Base-by-base conservation (phyloP, 2,113 vertebrate genomes). In the Corythaixoides concolor region DNA sequence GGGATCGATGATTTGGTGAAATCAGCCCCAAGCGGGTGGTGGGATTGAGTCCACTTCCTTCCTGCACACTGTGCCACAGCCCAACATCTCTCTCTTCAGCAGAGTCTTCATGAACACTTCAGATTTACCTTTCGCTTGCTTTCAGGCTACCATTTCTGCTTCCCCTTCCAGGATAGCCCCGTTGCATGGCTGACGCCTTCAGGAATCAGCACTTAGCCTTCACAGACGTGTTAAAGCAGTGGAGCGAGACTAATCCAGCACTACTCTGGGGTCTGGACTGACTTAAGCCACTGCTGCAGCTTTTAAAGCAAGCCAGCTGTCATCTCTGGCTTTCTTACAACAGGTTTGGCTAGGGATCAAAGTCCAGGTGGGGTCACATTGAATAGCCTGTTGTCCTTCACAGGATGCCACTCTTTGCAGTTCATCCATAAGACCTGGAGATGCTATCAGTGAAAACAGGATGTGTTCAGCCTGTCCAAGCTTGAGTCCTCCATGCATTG, bases 201-300 rank as follows among this genome's bases (percentile, higher is more conserved):
- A 86, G 83, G 88, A 90, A 73, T 73, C 67, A 27, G 79, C 83
- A 77, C 76, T 80, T 73, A 58, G 80, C 86, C 86, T 95, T 92
- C 83, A 9, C 72, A 88, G 91, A 22, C 72, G 30, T 86, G 66
- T 94, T 76, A 88, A 90, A 76, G 93, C 69, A 13, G 68, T 49
- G 74, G 81, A 50, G 85, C 69, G 82, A 93, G 81, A 88, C 88
- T 89, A 95, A 89, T 95, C 96, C 88, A 93, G 35, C 35, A 1
- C 59, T 49, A 45, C 77, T 35, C 88, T 77, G 41, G 85, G 72
- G 64, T 45, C 41, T 87, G 90, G 68, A 6, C 68, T 43, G 90
- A 39, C 47, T 80, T 84, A 69, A 91, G 85, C 73, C 77, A 49
- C 81, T 69, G 76, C 87, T 76, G 76, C 80, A 93, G 72, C 80